Base-by-base conservation (phyloP, 2,797 vertebrate species). In the Pagetopsis macropterus region DNA sequence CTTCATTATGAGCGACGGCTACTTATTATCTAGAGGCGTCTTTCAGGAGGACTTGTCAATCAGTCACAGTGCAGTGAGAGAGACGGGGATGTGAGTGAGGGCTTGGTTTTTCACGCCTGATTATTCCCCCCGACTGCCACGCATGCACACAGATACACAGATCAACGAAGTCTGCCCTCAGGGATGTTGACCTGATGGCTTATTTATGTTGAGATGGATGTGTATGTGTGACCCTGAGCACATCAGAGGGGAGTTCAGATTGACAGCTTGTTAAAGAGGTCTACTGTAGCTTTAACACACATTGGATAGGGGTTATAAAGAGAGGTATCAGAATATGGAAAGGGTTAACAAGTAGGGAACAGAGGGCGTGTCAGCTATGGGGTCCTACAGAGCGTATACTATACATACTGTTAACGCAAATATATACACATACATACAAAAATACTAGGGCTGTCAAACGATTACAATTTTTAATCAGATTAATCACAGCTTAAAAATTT, bases 11-110 rank as follows among this genome's bases (percentile, higher is more conserved):
- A 78, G 64, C 15, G 69, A 71, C 66, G 75, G 79, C 76, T 76
- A 69, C 78, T 85, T 76, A 87, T 88, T 86, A 87, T 79, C 70
- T 21, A 3, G 16, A 69, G 67, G 55, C 76, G 75, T 86, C 72
- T 85, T 87, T 84, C 55, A 80, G 64, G 63, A 78, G 57, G 76
- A 77, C 52, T 17, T 68, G 78, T 78, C 87, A 81, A 54, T 86
- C 86, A 88, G 58, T 60, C 67, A 77, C 11, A 62, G 72, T 40
- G 31, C 64, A 70, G 52, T 59, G 23, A 67, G 43, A 63, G 72
- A 67, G 51, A 58, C 7, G 6, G 50, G 56, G 69, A 80, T n/a
- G 57, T 55, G 71, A 81, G 69, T 3, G 44, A 81, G 79, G 65
- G 73, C 75, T 61, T 52, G 64, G 21, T 40, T 40, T 59, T 76